Base-by-base conservation (phyloP, 2,888 invertebrate genomes). In the Drosophila meridionalis region DNA sequence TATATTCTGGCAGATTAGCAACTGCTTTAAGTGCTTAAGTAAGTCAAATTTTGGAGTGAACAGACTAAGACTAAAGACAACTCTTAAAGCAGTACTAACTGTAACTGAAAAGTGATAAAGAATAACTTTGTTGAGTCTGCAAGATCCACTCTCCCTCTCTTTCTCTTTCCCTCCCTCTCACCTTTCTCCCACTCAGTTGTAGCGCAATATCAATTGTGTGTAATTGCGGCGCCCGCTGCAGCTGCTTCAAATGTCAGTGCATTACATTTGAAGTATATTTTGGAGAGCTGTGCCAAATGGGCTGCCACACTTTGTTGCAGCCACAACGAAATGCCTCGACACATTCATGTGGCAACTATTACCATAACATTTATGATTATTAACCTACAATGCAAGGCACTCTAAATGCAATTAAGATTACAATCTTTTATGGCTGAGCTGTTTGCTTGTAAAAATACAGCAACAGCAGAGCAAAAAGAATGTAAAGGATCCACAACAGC, bases 351-450 rank as follows among this genome's bases (percentile, higher is more conserved):
- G 28, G 63, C 65, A 71, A 87, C 84, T 85, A 85, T 85, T 85
- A 85, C 89, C 89, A 89, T 85, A 89, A 89, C 85, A 85, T 85
- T 87, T 89, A 87, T 87, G 90, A 88, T 87, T 87, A 89, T 89
- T 89, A 89, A 88, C 89, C 89, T 76, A 89, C 87, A 87, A 87
- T 87, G 87, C 90, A 88, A 83, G 90, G 87, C 87, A 87, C 87
- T 87, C 90, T 89, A 89, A 87, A 89, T 87, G 88, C 87, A 89
- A 87, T 87, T 87, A 87, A 87, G 87, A 87, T 87, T 78, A 87
- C 83, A 82, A 89, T 87, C 87, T 73, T 69, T 78, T 88, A 88
- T 84, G 82, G 87, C 71, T 76, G 67, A 83, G 80, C 71, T 75
- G 67, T 76, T 79, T 75, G 64, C 64, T 58, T 59, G 78, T 58